Base-by-base conservation (phyloP, 1,140 invertebrate genomes). In the Brachionus rubens region DNA sequence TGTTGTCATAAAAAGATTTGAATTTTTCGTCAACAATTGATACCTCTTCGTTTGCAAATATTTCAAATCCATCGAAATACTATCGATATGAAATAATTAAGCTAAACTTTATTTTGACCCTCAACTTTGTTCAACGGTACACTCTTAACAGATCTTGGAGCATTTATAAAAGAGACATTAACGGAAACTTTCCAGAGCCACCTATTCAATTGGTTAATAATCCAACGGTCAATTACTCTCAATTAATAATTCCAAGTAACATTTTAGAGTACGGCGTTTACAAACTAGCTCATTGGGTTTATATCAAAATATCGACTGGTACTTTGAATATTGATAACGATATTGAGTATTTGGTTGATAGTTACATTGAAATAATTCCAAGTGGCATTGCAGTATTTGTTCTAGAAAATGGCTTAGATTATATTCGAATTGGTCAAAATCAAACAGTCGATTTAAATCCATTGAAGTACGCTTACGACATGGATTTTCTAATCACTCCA, bases 391-490 rank as follows among this genome's bases (percentile, higher is more conserved):
- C 68, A 2, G 19, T 72, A 36, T 72, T 72, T 19, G 24, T 43
- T 48, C 46, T 72, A 1, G 28, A 50, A 54, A 52, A 52, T 40
- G 68, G 68, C 28, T 40, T 72, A 14, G 36, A 52, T 19, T 50
- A 50, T 36, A 6, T 54, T 5, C 33, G 28, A 54, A 10, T 72
- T 16, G 68, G 68, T 0, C 16, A 72, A 54, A 72, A 72, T 30
- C 68, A 72, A 40, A 54, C 2, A 2, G 3, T 72, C 0, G 68
- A 72, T 28, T 12, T 72, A 36, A 72, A 72, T 14, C 68, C 68
- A 26, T 26, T 70, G 9, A 50, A 33, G 33, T 50, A 70, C 46
- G 24, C 67, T 6, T 70, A 70, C 21, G 67, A 70, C 33, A 70
- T 70, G 24, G 67, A 70, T 26, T 47, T 50, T 48, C 28, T 70